Percentiles rank a stretch among this genome's conserved stretches.
These are phyloP conservation scores for Athene cunicularia DNA, from an alignment of 2,113 vertebrate genomes.

Conservation along the genomic window DNA sequence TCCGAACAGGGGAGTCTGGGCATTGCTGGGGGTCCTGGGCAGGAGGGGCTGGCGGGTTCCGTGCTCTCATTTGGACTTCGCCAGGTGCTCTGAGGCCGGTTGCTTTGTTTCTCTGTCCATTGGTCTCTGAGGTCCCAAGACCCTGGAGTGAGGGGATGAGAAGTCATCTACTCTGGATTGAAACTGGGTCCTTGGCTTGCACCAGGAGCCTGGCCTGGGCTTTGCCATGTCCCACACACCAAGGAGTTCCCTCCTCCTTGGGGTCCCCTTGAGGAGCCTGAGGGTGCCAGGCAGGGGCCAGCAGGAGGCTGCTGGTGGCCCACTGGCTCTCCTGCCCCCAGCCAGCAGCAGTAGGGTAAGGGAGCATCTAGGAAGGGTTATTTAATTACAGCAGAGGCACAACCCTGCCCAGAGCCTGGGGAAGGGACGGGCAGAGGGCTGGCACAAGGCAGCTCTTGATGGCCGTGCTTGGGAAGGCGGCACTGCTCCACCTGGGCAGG, in stretches of 20 bases:
- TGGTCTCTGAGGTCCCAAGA: background rate
- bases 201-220: background rate
- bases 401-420: background rate
- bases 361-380: background rate
- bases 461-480: background rate
- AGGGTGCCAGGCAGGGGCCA: background rate
- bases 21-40: background rate
- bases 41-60: background rate
- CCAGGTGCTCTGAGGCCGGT: fast-evolving
- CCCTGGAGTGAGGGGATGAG: background rate
- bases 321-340: background rate
- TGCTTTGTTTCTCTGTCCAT: background rate
- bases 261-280: background rate
- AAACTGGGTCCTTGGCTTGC: background rate
- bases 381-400: background rate
- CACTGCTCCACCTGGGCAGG: background rate
- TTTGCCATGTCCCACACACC: fast-evolving
- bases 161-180: background rate
- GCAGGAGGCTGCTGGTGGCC: background rate
- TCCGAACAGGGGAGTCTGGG: background rate
- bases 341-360: background rate
- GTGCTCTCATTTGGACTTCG: background rate
- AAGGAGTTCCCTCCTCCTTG: background rate
- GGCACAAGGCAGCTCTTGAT: background rate
- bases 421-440: background rate